Evolutionary conservation across 2,797 vertebrate genomes (phyloP), one percentile per base, ranked within the genome.

Genomic region (Sebastes itinus): DNA sequence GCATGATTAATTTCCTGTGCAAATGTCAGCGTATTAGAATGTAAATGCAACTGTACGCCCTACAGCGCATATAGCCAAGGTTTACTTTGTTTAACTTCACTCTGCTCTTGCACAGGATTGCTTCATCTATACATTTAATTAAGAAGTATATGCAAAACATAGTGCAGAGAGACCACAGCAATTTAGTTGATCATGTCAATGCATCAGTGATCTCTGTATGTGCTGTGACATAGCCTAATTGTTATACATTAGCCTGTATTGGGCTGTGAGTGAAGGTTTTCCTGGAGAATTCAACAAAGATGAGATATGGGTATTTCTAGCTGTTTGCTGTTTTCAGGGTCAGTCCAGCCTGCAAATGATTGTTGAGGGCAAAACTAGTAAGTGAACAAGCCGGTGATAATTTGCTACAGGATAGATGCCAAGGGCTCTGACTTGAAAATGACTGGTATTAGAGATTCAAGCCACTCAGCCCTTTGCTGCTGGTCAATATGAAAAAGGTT

Each of bases 1-100:
- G 87, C 83, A 93, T 92, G 87, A 94, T 88, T 89, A 59, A 90
- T 87, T 81, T 63, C 66, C 62, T 90, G 82, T 73, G 84, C 74
- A 93, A 93, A 94, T 93, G 89, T 92, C 90, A 92, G 84, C 6
- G 20, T 87, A 75, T 81, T 86, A 80, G 85, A 92, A 94, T 94
- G 75, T 89, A 90, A 91, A 94, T 91, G 61, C 52, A 60, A 65
- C 42, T 62, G 46, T 72, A 60, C 1, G 54, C 60, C 73, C 66
- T 71, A n/a, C 60, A 80, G 84, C 10, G 16, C 32, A 27, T 67
- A 73, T 35, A 76, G 27, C 13, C 32, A 20, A 1, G 1, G 27
- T 60, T 81, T 38, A 66, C 28, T 25, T 61, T 33, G 27, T 83
- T 81, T 64, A 66, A 77, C 67, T 68, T 62, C 35, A 2, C 38